phyloP scores from a whole-genome alignment of 2,888 invertebrate genomes.

The Scaptomyza caliginosa region DNA sequence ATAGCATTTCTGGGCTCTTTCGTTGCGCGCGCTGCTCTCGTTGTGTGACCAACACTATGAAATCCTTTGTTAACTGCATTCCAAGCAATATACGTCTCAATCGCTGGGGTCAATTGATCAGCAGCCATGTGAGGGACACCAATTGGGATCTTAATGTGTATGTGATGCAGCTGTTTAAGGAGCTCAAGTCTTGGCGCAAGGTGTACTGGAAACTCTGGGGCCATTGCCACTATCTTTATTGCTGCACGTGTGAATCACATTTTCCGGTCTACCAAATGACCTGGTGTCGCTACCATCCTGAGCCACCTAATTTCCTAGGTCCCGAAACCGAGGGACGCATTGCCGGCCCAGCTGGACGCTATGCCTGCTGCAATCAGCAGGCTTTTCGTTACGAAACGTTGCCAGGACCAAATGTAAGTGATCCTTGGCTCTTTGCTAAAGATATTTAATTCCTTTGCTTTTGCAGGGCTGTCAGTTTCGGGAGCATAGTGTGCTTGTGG shows the following conservation, averaged over 20 bases:
- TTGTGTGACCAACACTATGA: conserved; percentile 88
- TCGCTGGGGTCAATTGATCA: conserved; percentile 89
- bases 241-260: conserved; percentile 90
- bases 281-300: conserved; percentile 93
- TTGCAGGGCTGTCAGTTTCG: conserved; percentile 89
- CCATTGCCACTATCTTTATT: conserved; percentile 93
- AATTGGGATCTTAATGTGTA: conserved; percentile 93
- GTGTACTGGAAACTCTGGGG: conserved; percentile 98
- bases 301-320: conserved; percentile 90
- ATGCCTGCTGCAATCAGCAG: conserved; percentile 94
- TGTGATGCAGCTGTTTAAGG: conserved; percentile 89
- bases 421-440: no score
- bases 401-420: conserved; percentile 82
- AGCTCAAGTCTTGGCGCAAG: conserved; percentile 93
- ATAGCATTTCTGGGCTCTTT: conserved; percentile 91
- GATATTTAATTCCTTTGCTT: not conserved
- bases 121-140: conserved; percentile 89
- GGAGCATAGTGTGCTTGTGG: conserved; percentile 88
- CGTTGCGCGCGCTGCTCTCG: conserved; percentile 90
- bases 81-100: conserved; percentile 90
- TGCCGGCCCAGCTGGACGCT: conserved; percentile 89
- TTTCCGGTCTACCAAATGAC: conserved; percentile 91
- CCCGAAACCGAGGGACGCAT: conserved; percentile 86
- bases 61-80: conserved; percentile 89
- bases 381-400: conserved; percentile 86